Evolutionary conservation across 2,797 vertebrate species (phyloP).

Genomic region (Hippocampus kuda): DNA sequence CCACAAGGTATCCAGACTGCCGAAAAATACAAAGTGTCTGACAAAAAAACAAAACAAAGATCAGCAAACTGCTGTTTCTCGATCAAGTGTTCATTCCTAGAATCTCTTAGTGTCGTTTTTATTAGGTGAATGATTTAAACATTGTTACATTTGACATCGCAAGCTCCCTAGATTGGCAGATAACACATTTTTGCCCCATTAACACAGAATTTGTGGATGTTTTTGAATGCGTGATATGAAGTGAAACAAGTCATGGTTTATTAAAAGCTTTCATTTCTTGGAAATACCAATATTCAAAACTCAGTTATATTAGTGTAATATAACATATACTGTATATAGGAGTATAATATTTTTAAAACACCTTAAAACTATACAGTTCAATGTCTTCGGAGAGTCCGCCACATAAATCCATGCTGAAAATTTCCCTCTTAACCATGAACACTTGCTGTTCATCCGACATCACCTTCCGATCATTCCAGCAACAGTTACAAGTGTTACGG

Average conservation of each 20-base stretch:
- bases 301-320: too few relatives aligned
- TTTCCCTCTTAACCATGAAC: not conserved
- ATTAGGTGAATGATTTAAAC: too few relatives aligned
- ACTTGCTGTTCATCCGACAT: conserved; percentile 10
- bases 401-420: not conserved
- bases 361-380: not conserved
- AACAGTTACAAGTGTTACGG: conserved; percentile 15
- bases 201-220: not conserved
- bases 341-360: not conserved
- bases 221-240: not conserved
- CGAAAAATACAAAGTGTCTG: not conserved
- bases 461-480: conserved; percentile 5
- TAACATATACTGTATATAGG: too few relatives aligned
- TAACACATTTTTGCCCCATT: not conserved
- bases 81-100: too few relatives aligned
- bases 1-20: too few relatives aligned
- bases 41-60: too few relatives aligned
- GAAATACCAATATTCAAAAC: not conserved
- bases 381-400: not conserved
- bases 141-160: not conserved
- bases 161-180: not conserved
- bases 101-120: too few relatives aligned
- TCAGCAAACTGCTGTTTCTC: too few relatives aligned
- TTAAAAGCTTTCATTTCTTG: not conserved
- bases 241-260: not conserved